Evolutionary conservation across 2,888 invertebrate genomes (phyloP).

Genomic region (Drosophila siamana): DNA sequence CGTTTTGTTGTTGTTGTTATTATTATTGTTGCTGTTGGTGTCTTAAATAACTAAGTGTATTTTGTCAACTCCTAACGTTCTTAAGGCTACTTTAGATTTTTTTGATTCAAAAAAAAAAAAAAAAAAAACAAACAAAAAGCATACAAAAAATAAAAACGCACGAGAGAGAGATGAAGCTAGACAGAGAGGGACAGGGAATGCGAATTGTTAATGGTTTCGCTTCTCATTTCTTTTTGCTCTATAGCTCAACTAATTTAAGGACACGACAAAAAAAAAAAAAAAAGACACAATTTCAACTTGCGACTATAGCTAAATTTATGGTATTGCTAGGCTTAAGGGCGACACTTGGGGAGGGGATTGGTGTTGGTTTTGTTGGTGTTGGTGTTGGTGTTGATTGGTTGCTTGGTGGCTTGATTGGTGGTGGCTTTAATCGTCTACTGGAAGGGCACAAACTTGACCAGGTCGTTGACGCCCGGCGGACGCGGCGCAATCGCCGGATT

Average conservation of each 20-base stretch:
- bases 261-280: slow-evolving; percentile 1
- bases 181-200: not conserved
- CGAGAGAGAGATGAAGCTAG: not conserved
- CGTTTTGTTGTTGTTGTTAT: not conserved
- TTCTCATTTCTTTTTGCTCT: not conserved
- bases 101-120: not conserved
- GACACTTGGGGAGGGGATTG: not conserved
- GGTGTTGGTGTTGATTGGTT: not conserved
- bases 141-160: too few relatives aligned
- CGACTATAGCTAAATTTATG: not conserved
- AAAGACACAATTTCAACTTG: not conserved
- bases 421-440: slow-evolving; percentile 27
- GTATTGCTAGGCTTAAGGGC: not conserved
- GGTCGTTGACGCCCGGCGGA: slow-evolving; percentile 32
- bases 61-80: not conserved
- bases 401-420: too few relatives aligned
- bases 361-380: not conserved
- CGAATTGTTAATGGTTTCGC: too few relatives aligned
- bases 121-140: not conserved
- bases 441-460: slow-evolving; percentile 46
- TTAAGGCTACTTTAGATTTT: not conserved
- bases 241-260: not conserved
- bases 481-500: slow-evolving; percentile 90
- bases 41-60: too few relatives aligned
- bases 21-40: too few relatives aligned